Evolutionary conservation across 2,888 invertebrate species (phyloP), one percentile per base, ranked within the genome.

Genomic region (Hydraecia micacea): DNA sequence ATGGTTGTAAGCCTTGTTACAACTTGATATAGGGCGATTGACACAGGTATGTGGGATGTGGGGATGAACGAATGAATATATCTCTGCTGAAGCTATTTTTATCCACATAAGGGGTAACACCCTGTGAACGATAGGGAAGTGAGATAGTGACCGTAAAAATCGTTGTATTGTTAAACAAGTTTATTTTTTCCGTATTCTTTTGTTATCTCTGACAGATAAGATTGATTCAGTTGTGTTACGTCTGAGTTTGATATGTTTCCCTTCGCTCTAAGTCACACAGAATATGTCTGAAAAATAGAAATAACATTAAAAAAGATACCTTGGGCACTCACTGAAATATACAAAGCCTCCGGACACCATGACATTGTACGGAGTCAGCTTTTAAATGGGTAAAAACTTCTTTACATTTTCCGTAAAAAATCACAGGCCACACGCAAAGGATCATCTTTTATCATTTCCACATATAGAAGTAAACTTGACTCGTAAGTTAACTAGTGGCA

Each of bases 1-100:
- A 46, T 46, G 39, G 74, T 74, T 81, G 77, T 77, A 73, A 79
- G 62, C 67, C 75, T 78, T 85, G 85, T 87, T 87, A 90, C 90
- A 88, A 88, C 85, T 90, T 91, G 89, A 91, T 91, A 86, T 88
- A 84, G 90, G 87, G 81, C 89, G 90, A 93, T 92, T 92, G 93
- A 93, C 93, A 92, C 88, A 90, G 93, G 92, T 93, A 90, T 88
- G 89, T 78, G 90, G 87, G 88, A 85, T 85, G 85, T 83, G 83
- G 85, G 87, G 84, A 84, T 84, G 84, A 88, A 84, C 71, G 86
- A 86, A 84, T 87, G 85, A 83, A 81, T 86, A 79, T 87, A 88
- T 87, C 87, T 87, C 73, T 73, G 78, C 73, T 80, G 78, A 80
- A 86, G 90, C 81, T 88, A 83, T 84, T 88, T 86, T 82, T 84